phyloP scores from a whole-genome alignment of 1,140 invertebrate genomes.

The Diabrotica virgifera region DNA sequence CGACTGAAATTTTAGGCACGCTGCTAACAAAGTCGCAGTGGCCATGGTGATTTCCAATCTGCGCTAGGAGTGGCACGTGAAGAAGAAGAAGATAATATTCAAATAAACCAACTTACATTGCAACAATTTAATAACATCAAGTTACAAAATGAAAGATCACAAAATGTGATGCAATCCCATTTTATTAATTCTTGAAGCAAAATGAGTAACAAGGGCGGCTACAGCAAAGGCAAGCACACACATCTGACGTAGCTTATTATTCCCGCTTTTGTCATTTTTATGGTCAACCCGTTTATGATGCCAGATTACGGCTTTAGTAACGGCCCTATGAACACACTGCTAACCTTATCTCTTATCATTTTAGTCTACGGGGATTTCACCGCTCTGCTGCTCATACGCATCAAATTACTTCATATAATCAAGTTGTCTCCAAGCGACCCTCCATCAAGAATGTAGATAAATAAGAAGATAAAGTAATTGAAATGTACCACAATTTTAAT shows the following conservation, averaged over 20 bases:
- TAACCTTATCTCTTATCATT: constrained; percentile 13
- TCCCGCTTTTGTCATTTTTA: constrained; percentile 21
- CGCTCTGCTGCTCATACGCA: constrained; percentile 12
- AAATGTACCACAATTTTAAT: no score
- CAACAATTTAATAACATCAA: neutral
- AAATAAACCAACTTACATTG: no score
- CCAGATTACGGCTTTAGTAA: constrained; percentile 17
- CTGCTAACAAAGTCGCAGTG: no score
- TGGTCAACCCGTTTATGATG: constrained; percentile 21
- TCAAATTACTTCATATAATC: constrained; percentile 13
- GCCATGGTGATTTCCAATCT: no score
- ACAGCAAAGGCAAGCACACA: constrained; percentile 1
- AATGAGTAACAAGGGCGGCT: neutral
- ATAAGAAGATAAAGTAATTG: neutral
- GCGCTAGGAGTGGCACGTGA: no score
- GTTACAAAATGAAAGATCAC: neutral
- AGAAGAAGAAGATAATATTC: no score
- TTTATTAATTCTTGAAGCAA: constrained; percentile 8
- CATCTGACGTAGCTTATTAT: neutral
- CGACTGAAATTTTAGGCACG: no score
- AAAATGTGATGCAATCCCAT: neutral
- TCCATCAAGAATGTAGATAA: neutral
- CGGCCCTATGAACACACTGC: constrained; percentile 13
- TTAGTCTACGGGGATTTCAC: constrained; percentile 9
- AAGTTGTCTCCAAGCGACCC: neutral